phyloP scores from a whole-genome alignment of 2,797 vertebrate genomes.

The Distichodus sexfasciatus region DNA sequence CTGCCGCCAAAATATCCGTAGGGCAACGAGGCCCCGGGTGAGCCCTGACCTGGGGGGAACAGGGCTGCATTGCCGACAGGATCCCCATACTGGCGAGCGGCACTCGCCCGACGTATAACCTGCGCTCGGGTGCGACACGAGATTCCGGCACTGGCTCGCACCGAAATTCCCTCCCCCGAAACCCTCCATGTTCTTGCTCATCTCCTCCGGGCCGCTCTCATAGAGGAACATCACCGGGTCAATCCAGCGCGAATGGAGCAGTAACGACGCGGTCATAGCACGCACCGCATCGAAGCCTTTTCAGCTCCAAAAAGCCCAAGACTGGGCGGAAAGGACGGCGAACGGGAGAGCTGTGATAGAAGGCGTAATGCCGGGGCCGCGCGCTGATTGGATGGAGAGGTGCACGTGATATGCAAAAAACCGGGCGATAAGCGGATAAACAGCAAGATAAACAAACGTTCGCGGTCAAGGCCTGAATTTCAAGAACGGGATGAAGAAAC shows the following conservation, averaged over 20 bases:
- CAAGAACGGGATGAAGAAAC: too few relatives aligned
- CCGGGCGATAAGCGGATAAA: conserved; percentile 79
- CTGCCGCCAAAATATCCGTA: conserved; percentile 97
- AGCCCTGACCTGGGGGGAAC: conserved; percentile 54
- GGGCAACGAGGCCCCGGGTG: conserved; percentile 89
- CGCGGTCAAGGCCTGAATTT: conserved; percentile 36
- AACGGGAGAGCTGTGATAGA: conserved; percentile 81
- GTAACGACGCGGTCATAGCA: conserved; percentile 99
- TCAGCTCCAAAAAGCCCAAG: conserved; percentile 70
- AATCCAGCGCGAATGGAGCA: conserved; percentile 98
- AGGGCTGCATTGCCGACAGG: conserved; percentile 59
- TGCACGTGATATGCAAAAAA: conserved; percentile 97
- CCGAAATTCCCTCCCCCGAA: conserved; percentile 88
- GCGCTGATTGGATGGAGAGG: conserved; percentile 83
- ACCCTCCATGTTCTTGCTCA: conserved; percentile 96
- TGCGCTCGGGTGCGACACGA: conserved; percentile 94
- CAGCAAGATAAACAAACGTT: conserved; percentile 74
- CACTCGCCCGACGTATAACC: too few relatives aligned
- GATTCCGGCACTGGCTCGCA: conserved; percentile 94
- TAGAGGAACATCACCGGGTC: conserved; percentile 99
- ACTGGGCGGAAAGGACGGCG: conserved; percentile 73
- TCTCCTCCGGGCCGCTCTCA: conserved; percentile 93
- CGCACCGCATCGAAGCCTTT: conserved; percentile 90
- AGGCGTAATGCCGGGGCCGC: conserved; percentile 82
- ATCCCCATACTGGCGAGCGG: too few relatives aligned